Evolutionary conservation across 2,888 invertebrate species (phyloP), one percentile per base, ranked within the genome.

Genomic region (Aphodius granarius): DNA sequence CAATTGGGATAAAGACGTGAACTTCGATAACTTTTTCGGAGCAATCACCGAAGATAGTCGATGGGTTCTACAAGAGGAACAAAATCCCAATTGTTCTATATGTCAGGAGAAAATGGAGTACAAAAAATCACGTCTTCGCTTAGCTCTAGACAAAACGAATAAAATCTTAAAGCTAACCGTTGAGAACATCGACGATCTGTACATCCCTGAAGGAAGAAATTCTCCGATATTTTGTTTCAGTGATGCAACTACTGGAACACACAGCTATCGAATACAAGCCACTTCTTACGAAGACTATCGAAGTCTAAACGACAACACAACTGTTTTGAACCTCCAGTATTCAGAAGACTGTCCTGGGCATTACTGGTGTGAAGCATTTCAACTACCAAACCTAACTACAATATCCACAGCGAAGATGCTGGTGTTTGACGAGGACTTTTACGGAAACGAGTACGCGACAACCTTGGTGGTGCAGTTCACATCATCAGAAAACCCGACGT

Each of bases 341-440:
- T 77, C 77, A 5, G 17, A 18, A 20, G 68, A 77, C 20, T 77
- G 71, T 22, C 77, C 77, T 19, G 77, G 77, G 5, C 74, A 77
- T 21, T 77, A 77, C 21, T 77, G 77, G 77, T 77, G 77, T n/a
- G 63, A 75, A 22, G 75, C 74, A 6, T 77, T 77, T 18, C 20
- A 72, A 4, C 20, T 74, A 16, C 77, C 77, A 6, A 20, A 63
- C 9, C 17, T 77, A 19, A 20, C 63, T 16, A n/a, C 66, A 62
- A 73, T 77, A 13, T 43, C 63, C 18, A 72, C 77, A 0, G 73
- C 68, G 2, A 72, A 63, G 15, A 19, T 77, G 5, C 43, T 77
- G 16, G 77, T 77, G 68, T 68, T 73, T 20, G 77, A 77, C 13
- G 73, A 77, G 62, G 75, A 75, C 5, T 70, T 77, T 15, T 77